Evolutionary conservation across 2,113 vertebrate genomes (phyloP).

Genomic region (Eclectus roratus): DNA sequence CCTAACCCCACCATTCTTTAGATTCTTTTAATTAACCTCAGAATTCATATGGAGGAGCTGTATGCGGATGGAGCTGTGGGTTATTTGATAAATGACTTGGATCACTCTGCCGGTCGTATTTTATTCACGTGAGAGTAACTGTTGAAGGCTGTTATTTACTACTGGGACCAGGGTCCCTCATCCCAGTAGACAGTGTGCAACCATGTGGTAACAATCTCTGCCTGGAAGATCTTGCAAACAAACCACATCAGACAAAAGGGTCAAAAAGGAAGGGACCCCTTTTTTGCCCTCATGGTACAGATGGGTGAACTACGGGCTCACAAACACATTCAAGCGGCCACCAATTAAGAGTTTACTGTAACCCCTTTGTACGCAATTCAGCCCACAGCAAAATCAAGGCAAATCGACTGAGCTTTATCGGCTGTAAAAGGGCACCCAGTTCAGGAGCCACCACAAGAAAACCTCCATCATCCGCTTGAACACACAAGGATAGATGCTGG

Average conservation of each 20-base stretch:
- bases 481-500: slow-evolving; percentile 33
- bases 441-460: slow-evolving; percentile 38
- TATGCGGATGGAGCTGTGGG: not conserved
- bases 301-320: not conserved
- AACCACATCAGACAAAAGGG: not conserved
- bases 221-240: not conserved
- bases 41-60: slow-evolving; percentile 17
- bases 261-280: not conserved
- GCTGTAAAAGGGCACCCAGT: not conserved
- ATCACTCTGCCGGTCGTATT: not conserved
- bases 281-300: not conserved
- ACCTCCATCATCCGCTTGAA: slow-evolving; percentile 6
- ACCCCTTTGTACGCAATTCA: not conserved
- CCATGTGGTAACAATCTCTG: slow-evolving; percentile 10
- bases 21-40: slow-evolving; percentile 46
- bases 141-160: slow-evolving; percentile 10
- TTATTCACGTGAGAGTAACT: not conserved
- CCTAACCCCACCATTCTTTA: not conserved
- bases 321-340: not conserved
- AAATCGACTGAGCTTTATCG: not conserved
- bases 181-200: not conserved
- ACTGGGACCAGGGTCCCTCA: not conserved
- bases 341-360: slow-evolving; percentile 24
- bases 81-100: slow-evolving; percentile 5
- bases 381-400: slow-evolving; percentile 4